phyloP scores from a whole-genome alignment of 2,113 vertebrate species.

The Phoenicopterus ruber region DNA sequence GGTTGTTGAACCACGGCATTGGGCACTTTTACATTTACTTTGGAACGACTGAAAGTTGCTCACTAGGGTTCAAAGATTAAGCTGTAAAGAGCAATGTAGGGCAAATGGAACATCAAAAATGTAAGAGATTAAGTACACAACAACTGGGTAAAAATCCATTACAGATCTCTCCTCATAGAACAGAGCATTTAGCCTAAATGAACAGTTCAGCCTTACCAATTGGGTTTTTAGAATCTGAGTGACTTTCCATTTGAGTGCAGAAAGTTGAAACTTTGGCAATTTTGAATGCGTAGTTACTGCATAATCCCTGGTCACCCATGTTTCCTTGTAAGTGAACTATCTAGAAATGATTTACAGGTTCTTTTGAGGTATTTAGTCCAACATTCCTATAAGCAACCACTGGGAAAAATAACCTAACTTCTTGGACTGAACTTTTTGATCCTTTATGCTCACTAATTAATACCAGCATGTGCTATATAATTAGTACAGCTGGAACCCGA shows the following conservation, averaged over 20 bases:
- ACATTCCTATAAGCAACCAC: neutral
- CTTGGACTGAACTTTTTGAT: neutral
- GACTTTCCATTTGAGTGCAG: neutral
- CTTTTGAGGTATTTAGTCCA: neutral
- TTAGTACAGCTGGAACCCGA: neutral
- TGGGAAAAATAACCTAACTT: neutral
- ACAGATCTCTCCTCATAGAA: neutral
- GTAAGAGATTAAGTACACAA: neutral
- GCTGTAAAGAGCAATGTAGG: constrained; percentile 5
- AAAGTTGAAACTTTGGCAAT: neutral
- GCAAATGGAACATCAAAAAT: constrained; percentile 1
- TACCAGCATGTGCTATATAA: neutral
- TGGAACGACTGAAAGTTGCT: neutral
- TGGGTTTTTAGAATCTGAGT: neutral
- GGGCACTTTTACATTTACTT: constrained; percentile 24
- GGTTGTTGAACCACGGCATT: constrained; percentile 4
- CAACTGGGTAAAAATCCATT: neutral
- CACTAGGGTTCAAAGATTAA: constrained; percentile 51
- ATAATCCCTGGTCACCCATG: neutral
- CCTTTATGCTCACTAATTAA: constrained; percentile 21
- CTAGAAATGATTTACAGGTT: constrained; percentile 47
- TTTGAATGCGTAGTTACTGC: neutral
- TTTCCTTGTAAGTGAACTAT: constrained; percentile 13
- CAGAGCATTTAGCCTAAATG: neutral
- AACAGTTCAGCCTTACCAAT: neutral